Conservation (phyloP, 2,797 vertebrate species). For the Muscicapa comitata region DNA sequence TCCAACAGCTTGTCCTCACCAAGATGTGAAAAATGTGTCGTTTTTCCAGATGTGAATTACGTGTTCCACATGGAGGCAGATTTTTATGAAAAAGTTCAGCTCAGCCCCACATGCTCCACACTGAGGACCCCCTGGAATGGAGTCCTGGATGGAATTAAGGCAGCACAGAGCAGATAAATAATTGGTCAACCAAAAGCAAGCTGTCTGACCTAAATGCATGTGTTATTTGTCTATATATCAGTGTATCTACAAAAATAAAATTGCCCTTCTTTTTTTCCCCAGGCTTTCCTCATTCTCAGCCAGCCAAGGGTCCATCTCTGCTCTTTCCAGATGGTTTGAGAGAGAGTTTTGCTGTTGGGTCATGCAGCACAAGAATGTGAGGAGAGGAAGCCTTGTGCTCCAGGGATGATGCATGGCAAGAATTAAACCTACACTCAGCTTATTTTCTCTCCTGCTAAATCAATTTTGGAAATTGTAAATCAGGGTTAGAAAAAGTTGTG, state of each 20-base stretch:
- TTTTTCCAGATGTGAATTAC: not conserved
- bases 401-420: not conserved
- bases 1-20: not conserved
- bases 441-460: not conserved
- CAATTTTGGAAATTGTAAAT: not conserved
- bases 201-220: slow-evolving; percentile 23
- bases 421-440: not conserved
- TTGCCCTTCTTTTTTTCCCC: not conserved
- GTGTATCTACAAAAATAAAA: not conserved
- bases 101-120: not conserved
- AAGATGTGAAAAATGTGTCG: not conserved
- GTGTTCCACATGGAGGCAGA: not conserved
- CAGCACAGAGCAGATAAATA: not conserved
- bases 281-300: not conserved
- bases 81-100: not conserved
- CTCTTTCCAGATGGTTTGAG: not conserved
- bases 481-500: not conserved
- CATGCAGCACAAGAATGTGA: not conserved
- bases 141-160: not conserved
- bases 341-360: slow-evolving; percentile 7
- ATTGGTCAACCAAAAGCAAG: slow-evolving; percentile 6
- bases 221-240: slow-evolving; percentile 18
- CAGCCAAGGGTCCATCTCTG: not conserved
- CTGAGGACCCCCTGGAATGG: not conserved
- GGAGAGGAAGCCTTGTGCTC: not conserved